A percentile compares a stretch with the other conserved stretches of the same genome.
Conservation (phyloP, 2,797 vertebrate species). For the Micrastur ruficollis region DNA sequence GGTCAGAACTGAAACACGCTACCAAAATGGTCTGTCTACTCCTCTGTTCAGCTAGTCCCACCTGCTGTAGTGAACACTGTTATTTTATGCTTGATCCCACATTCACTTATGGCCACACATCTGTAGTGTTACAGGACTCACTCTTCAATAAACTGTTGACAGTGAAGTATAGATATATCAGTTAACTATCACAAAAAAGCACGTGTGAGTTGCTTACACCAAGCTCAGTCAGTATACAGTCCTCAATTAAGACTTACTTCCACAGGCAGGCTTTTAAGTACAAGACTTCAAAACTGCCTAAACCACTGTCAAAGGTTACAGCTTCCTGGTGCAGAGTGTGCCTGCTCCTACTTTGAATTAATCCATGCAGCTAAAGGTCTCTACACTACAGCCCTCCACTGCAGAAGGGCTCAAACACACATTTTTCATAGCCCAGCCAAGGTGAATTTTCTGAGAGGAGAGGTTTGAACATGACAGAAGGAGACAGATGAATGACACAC, state of each 20-base stretch:
- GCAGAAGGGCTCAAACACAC: neutral
- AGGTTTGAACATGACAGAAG: neutral
- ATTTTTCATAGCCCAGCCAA: neutral
- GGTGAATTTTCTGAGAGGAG: neutral
- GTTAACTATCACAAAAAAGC: neutral
- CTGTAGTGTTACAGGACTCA: neutral
- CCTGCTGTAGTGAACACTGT: rapidly evolving
- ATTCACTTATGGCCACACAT: neutral
- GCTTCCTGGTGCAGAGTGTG: neutral
- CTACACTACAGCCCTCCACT: neutral
- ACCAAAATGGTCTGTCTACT: neutral
- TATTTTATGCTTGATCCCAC: neutral
- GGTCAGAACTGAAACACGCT: neutral
- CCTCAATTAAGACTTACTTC: neutral
- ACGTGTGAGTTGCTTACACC: neutral
- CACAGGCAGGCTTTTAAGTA: neutral
- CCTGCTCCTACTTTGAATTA: neutral
- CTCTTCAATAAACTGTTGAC: neutral
- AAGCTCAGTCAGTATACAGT: neutral
- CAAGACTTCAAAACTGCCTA: neutral
- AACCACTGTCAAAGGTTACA: neutral
- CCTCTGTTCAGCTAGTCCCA: neutral
- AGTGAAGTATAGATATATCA: neutral
- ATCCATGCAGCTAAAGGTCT: neutral
- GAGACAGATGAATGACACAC: neutral